Evolutionary conservation across 2,797 vertebrate genomes (phyloP), one percentile per base, ranked within the genome.

Genomic region (Cetoscarus ocellatus): DNA sequence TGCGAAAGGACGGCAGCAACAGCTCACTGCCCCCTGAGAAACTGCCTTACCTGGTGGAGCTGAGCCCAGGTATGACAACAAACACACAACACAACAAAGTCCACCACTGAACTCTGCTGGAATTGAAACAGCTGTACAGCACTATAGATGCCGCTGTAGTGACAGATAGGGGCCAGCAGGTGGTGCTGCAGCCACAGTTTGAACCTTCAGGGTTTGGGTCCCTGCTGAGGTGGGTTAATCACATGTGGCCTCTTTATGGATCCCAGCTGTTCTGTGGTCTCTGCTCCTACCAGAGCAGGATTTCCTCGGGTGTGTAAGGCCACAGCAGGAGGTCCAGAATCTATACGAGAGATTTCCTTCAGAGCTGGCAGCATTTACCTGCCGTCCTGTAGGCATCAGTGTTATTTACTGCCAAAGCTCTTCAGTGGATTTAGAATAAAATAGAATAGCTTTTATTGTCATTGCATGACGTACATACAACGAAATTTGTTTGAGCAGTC

Each of bases 11-110:
- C 9, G 60, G 77, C 39, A 95, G 95, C 39, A 95, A 95, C 0
- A 95, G 96, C 78, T 93, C 92, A 0, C 91, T 97, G 63, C 96
- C 96, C 8, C 96, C 97, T 0, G 98, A 99, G 88, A 99, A 98
- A 64, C 94, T 99, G 85, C 98, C 98, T 56, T 99, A 99, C 81
- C 88, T 99, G 69, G 98, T 99, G 77, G 98, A 99, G 92, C 90
- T 99, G 84, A 99, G 97, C 86, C 98, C 98, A 94, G 98, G 98
- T 99, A 94, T 89, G 27, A 83, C 61, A 9, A 43, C 15, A 50
- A 19, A 6, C 35, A 8, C 60, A 39, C 48, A 77, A 3, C 51
- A 35, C 8, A 14, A 5, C 8, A 3, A 17, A 9, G 34, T 47
- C n/a, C 0, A 11, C 19, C 17, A 3, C 8, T 0, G 1, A n/a